phyloP scores from a whole-genome alignment of 2,888 invertebrate genomes.

The Netelia fuscicornis region DNA sequence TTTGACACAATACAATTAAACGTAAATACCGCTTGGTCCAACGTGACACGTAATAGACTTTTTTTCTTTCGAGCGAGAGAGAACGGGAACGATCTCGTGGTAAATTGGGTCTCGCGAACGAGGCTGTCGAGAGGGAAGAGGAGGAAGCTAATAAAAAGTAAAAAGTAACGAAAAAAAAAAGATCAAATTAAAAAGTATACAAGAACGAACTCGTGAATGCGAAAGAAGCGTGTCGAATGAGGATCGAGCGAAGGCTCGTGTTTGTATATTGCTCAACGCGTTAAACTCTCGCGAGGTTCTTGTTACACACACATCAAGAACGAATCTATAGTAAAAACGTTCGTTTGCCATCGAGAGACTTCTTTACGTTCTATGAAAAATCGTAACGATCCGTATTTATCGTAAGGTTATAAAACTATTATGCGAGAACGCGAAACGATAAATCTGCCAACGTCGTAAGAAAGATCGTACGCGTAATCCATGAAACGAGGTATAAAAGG shows the following conservation, averaged over 20 bases:
- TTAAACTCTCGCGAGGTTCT: constrained; percentile 20
- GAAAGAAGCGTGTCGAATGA: constrained; percentile 49
- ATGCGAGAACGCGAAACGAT: background rate
- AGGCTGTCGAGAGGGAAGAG: background rate
- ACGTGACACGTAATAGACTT: background rate
- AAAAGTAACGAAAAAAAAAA: no score
- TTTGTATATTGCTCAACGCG: constrained; percentile 43
- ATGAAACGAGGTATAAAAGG: background rate
- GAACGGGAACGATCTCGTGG: background rate
- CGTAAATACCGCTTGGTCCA: background rate
- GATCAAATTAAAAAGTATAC: background rate
- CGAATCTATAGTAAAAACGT: background rate
- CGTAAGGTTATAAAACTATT: background rate
- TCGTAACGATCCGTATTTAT: background rate
- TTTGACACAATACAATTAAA: constrained; percentile 22
- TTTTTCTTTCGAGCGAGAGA: background rate
- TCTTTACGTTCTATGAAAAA: background rate
- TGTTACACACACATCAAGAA: background rate
- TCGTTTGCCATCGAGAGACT: background rate
- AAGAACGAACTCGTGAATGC: background rate
- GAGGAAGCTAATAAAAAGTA: no score
- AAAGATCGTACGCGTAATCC: background rate
- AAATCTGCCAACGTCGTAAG: background rate
- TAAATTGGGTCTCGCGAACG: background rate
- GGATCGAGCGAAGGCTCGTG: constrained; percentile 40